These are phyloP conservation scores for Fistularia tabacaria DNA, from an alignment of 2,797 vertebrate genomes.

Conservation along the genomic window DNA sequence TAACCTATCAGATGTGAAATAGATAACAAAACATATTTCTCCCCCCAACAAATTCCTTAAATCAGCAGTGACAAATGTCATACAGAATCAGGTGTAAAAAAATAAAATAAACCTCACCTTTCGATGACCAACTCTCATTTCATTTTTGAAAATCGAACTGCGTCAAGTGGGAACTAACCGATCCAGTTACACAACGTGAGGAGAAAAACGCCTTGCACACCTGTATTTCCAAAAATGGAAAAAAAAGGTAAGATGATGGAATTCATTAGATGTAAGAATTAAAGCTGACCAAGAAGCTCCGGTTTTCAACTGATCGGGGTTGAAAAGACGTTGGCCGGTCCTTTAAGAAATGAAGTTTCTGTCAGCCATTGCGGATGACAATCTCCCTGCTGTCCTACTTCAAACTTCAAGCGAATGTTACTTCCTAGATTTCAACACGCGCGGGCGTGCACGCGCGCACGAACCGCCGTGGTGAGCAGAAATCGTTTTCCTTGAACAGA, in stretches of 20 bases:
- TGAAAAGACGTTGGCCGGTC: slow-evolving; percentile 3
- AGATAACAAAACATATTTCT: not conserved
- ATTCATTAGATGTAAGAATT: too few species aligned
- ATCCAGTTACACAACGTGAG: not conserved
- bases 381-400: slow-evolving; percentile 25
- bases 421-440: slow-evolving; percentile 61
- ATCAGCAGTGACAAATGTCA: not conserved
- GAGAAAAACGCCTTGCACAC: slow-evolving; percentile 19
- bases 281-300: too few species aligned
- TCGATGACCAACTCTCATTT: slow-evolving; percentile 17
- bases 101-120: slow-evolving; percentile 46
- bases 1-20: not conserved
- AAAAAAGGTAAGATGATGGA: not conserved
- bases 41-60: not conserved
- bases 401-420: slow-evolving; percentile 31
- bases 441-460: not conserved
- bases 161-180: not conserved
- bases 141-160: not conserved
- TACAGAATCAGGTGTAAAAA: slow-evolving; percentile 2
- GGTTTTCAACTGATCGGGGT: too few species aligned
- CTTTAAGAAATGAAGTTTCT: not conserved
- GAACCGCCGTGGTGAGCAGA: slow-evolving; percentile 14
- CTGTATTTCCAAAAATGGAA: slow-evolving; percentile 25
- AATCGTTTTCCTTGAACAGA: not conserved
- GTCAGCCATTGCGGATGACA: slow-evolving; percentile 5